Base-by-base conservation (phyloP, 2,888 invertebrate genomes). In the Nemapogon koenigi region DNA sequence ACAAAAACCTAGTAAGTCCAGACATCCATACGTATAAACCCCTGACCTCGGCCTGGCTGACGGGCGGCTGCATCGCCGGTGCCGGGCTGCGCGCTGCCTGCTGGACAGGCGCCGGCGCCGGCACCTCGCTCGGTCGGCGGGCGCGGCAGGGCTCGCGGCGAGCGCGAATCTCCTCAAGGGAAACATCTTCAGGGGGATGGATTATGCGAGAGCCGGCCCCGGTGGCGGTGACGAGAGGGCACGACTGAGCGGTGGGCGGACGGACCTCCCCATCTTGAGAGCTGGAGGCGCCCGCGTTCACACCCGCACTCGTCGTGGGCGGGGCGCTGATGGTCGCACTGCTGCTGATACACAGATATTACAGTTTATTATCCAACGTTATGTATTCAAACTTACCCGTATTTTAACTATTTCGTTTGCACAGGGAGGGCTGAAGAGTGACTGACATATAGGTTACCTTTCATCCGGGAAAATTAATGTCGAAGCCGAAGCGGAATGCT, bases 131-230 rank as follows among this genome's bases (percentile, higher is more conserved):
- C 4, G 10, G n/a, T 4, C n/a, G 3, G 8, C 46, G 41, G 6
- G 49, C 48, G 41, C 19, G 46, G n/a, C n/a, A n/a, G n/a, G n/a
- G n/a, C n/a, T n/a, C n/a, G n/a, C n/a, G n/a, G n/a, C n/a, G n/a
- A 6, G 92, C 88, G 35, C 89, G 79, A 47, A 91, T 84, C 70
- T 94, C 93, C 62, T 94, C 94, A 62, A 94, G 59, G 18, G 96
- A 96, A 38, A 94, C 86, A 66, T 95, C 94, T 63, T 97, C 96
- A 1, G 92, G 88, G 0, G 97, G 97, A 68, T 97, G 97, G 49
- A 97, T 85, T 40, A 97, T 96, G 72, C 90, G 90, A 55, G 92
- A 91, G 26, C 91, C 88, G 4, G 92, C 89, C 29, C 91, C 90
- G 4, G 90, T 88, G n/a, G 89, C 85, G 10, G 87, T 87, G 37